Percentiles rank a stretch among this genome's conserved stretches.
These are phyloP conservation scores for Aurelia aurita DNA, from an alignment of 30 jellyfish, hydroid and myxozoan species.

Conservation along the genomic window DNA sequence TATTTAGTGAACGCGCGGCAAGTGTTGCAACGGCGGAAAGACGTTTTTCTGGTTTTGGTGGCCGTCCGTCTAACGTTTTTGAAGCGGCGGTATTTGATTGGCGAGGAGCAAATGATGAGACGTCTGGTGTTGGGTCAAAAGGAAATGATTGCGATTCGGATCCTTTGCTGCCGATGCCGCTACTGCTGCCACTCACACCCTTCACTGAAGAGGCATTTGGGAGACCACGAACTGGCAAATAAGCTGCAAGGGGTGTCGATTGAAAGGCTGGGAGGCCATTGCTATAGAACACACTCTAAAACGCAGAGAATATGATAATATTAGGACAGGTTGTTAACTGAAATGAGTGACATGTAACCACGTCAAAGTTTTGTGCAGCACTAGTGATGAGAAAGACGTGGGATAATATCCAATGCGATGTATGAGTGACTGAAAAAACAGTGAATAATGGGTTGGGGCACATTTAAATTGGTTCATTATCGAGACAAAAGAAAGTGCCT, in stretches of 20 bases:
- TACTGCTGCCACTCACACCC: conserved; percentile 67
- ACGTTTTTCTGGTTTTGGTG: conserved; percentile 76
- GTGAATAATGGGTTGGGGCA: too few species aligned
- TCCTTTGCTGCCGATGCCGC: conserved; percentile 94
- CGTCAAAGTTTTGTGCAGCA: too few species aligned
- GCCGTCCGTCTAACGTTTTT: conserved; percentile 31
- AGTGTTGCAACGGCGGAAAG: conserved; percentile 92
- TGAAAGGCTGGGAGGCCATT: conserved; percentile 87
- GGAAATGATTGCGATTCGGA: conserved; percentile 46
- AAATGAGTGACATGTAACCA: too few species aligned
- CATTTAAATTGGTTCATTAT: too few species aligned
- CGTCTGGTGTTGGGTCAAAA: conserved; percentile 86
- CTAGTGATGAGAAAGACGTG: too few species aligned
- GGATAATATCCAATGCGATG: too few species aligned
- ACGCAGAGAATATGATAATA: background rate
- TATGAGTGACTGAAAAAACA: too few species aligned
- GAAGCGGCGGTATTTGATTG: conserved; percentile 29
- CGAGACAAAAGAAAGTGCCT: too few species aligned
- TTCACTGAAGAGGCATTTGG: conserved; percentile 59
- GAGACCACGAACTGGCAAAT: conserved; percentile 17
- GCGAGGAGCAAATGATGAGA: conserved; percentile 81
- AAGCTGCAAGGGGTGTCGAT: conserved; percentile 67
- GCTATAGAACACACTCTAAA: conserved; percentile 82
- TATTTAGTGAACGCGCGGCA: conserved; percentile 84
- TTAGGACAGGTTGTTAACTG: too few species aligned